Conservation (phyloP, 2,797 vertebrate species). For the Channallabes apus region DNA sequence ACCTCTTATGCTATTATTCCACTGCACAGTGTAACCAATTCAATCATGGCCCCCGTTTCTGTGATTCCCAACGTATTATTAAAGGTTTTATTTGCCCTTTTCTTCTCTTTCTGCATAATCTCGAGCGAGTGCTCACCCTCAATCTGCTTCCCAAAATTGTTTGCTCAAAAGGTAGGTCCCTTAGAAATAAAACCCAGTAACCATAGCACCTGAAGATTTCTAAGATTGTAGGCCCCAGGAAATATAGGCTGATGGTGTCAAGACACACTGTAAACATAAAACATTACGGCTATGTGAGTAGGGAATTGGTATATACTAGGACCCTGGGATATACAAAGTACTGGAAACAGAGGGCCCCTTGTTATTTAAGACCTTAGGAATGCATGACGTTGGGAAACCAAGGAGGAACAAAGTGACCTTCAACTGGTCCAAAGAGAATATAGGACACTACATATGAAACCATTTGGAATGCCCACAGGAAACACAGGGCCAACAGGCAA, state of each 20-base stretch:
- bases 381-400: background rate
- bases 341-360: background rate
- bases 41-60: constrained; percentile 7
- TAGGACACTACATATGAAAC: no score
- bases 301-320: background rate
- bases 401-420: background rate
- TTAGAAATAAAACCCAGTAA: background rate
- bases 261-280: background rate
- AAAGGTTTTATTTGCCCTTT: background rate
- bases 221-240: background rate
- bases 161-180: background rate
- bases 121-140: background rate
- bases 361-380: background rate
- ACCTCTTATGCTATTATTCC: constrained; percentile 2
- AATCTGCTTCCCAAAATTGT: background rate
- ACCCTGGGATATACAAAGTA: background rate
- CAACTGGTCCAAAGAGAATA: background rate
- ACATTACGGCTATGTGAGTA: no score
- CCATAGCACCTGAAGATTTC: background rate
- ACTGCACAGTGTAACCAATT: background rate
- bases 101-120: background rate
- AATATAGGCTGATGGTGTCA: background rate
- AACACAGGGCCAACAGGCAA: background rate
- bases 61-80: background rate
- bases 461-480: background rate